Evolutionary conservation across 2,888 invertebrate species (phyloP).

Genomic region (Celastrina argiolus): DNA sequence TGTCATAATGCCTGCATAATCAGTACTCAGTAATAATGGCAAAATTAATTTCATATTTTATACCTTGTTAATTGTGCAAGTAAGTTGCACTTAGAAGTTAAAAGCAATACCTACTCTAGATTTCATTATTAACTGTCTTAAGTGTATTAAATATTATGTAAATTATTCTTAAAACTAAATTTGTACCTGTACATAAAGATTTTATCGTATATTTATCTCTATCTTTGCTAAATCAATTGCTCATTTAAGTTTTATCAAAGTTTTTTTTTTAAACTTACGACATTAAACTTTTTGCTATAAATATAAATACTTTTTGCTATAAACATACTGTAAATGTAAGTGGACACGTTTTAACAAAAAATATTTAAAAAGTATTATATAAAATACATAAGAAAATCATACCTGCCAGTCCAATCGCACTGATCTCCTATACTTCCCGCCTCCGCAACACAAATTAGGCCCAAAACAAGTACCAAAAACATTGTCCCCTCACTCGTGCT

Average conservation of each 20-base stretch:
- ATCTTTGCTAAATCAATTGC: conserved; percentile 4
- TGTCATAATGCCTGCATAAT: not conserved
- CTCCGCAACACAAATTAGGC: conserved; percentile 61
- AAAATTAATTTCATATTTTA: too few species aligned
- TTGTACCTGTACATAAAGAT: not conserved
- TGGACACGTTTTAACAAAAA: too few species aligned
- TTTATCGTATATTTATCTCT: not conserved
- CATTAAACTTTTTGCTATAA: not conserved
- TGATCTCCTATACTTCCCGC: conserved; percentile 81
- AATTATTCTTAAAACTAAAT: not conserved
- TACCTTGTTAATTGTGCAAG: too few species aligned
- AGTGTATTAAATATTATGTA: not conserved
- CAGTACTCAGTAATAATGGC: too few species aligned
- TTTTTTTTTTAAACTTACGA: not conserved
- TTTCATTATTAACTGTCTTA: not conserved
- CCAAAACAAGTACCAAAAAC: conserved; percentile 65
- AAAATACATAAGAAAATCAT: conserved; percentile 30
- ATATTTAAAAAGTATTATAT: not conserved
- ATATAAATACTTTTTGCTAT: not conserved
- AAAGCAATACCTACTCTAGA: not conserved
- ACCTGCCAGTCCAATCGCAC: conserved; percentile 85
- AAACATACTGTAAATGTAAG: too few species aligned
- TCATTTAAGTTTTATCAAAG: too few species aligned
- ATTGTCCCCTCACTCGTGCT: conserved; percentile 53
- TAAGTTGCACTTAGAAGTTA: too few species aligned